phyloP scores from a whole-genome alignment of 2,113 vertebrate genomes.

The Chaenogobius annularis region DNA sequence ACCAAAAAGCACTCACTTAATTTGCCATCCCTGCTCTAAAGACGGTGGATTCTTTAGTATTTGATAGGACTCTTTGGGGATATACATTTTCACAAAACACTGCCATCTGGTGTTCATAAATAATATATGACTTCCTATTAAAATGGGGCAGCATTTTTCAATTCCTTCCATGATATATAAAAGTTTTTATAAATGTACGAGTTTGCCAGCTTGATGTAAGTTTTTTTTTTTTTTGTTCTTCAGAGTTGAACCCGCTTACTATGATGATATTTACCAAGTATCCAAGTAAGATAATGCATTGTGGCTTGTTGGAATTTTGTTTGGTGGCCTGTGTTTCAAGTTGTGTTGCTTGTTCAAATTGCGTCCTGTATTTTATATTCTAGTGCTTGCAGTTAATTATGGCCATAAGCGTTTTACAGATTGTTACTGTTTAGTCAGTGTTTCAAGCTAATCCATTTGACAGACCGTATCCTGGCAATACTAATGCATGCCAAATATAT shows the following conservation, averaged over 20 bases:
- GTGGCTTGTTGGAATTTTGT: conserved; percentile 14
- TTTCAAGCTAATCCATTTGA: conserved; percentile 5
- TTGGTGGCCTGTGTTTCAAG: conserved; percentile 15
- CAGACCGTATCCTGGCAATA: conserved; percentile 15
- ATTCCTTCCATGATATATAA: neutral
- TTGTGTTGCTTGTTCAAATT: conserved; percentile 24
- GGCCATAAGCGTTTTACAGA: neutral
- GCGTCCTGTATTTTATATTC: conserved; percentile 25
- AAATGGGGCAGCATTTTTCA: neutral
- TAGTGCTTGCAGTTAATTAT: conserved; percentile 26
- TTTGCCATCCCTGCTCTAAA: neutral
- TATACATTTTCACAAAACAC: conserved; percentile 10
- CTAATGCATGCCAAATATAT: conserved; percentile 37
- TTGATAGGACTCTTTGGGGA: neutral
- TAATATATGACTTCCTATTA: neutral
- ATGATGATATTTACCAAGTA: conserved; percentile 71
- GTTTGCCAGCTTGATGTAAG: neutral
- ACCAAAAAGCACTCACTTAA: neutral
- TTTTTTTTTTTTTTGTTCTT: conserved; percentile 35
- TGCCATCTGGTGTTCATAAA: conserved; percentile 12
- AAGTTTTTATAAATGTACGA: neutral
- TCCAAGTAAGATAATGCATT: conserved; percentile 77
- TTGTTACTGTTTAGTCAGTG: conserved; percentile 8
- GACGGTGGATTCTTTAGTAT: neutral
- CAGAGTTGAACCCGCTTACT: conserved; percentile 71